Evolutionary conservation across 1,140 invertebrate species (phyloP).

Genomic region (Lordiphosa collinella): DNA sequence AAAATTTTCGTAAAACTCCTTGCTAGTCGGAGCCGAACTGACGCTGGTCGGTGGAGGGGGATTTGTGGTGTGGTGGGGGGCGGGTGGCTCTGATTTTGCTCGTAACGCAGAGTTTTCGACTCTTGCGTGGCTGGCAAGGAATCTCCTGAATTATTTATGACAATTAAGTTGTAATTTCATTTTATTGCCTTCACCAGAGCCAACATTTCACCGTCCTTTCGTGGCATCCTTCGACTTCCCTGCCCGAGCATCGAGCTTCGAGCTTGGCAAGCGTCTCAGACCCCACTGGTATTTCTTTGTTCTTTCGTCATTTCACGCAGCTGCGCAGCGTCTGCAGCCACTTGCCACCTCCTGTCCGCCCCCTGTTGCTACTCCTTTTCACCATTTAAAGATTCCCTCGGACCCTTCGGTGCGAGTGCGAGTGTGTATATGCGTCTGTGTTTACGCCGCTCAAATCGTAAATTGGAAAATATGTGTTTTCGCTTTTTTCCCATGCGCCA

Average conservation of each 20-base stretch:
- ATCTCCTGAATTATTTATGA: conserved; percentile 64
- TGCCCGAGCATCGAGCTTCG: conserved; percentile 6
- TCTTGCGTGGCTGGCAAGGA: conserved; percentile 31
- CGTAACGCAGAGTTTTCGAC: conserved; percentile 35
- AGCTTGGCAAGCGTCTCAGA: conserved; percentile 8
- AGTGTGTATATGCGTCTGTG: conserved; percentile 9
- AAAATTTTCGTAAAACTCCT: conserved; percentile 42
- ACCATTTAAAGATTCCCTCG: conserved; percentile 22
- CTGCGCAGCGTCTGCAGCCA: conserved; percentile 44
- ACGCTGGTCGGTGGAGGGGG: no score
- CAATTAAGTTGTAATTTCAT: conserved; percentile 67
- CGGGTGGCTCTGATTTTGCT: conserved; percentile 36
- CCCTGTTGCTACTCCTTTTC: background rate
- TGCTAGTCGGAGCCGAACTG: conserved; percentile 2
- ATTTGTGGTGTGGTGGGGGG: background rate
- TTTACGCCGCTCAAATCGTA: conserved; percentile 29
- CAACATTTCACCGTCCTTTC: conserved; percentile 44
- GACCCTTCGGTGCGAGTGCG: conserved; percentile 9
- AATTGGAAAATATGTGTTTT: conserved; percentile 50
- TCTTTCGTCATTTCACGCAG: conserved; percentile 48
- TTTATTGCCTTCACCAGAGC: conserved; percentile 59
- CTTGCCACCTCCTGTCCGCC: background rate
- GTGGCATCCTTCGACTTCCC: conserved; percentile 3
- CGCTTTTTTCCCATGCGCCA: conserved; percentile 1
- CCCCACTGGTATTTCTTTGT: conserved; percentile 31